Conservation (phyloP, 1,140 invertebrate genomes). For the Heliconius congener region DNA sequence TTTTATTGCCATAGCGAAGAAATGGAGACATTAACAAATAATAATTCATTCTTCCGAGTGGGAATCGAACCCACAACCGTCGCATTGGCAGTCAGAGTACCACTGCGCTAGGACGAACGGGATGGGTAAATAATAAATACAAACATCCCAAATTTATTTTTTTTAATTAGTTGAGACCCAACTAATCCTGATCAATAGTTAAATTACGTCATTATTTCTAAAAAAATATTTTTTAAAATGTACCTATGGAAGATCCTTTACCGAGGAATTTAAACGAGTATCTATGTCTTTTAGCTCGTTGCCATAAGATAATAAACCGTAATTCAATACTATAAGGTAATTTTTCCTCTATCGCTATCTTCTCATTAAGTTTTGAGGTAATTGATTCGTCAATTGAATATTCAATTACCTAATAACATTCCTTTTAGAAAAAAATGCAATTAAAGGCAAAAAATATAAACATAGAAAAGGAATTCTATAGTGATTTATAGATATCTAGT, state of each 20-base stretch:
- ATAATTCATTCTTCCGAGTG: no score
- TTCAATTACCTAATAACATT: conserved; percentile 1
- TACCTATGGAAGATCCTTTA: not conserved
- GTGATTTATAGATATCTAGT: no score
- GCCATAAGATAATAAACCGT: not conserved
- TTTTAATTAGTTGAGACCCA: no score
- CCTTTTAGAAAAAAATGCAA: conserved; percentile 5
- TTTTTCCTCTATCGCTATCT: not conserved
- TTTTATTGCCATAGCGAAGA: no score
- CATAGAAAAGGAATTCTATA: not conserved
- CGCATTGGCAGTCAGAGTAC: no score
- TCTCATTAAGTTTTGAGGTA: conserved; percentile 16
- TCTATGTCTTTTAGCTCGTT: not conserved
- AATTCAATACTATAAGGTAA: not conserved
- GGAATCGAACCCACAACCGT: no score
- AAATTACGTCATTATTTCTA: not conserved
- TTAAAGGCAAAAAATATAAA: not conserved
- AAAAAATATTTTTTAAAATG: not conserved
- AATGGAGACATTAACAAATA: no score
- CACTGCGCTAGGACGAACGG: no score
- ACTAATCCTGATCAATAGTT: not conserved
- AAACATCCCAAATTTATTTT: not conserved
- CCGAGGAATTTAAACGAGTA: not conserved
- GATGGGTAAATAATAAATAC: not conserved
- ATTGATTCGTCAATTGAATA: conserved; percentile 23